Evolutionary conservation across 2,797 vertebrate species (phyloP), one percentile per base, ranked within the genome.

Genomic region (Coregonus suidteri): DNA sequence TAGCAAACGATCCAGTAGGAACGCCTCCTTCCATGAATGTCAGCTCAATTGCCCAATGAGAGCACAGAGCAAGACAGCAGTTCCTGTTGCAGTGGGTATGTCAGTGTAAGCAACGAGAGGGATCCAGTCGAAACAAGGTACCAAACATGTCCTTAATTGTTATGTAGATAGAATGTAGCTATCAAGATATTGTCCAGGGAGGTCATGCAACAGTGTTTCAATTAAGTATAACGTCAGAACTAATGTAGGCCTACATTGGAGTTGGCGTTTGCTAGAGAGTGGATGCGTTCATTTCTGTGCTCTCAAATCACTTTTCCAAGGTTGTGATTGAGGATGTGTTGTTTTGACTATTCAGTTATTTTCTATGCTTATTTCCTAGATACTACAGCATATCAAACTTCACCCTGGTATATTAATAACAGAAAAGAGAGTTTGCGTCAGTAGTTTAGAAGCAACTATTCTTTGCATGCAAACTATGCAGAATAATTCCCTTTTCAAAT

Each of bases 71-170:
- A 65, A 51, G 69, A 70, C 47, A 62, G 75, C 53, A 77, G 69
- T 77, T 77, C 76, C 76, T 77, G 76, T 71, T 18, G 16, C 59
- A 6, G 25, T 47, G 67, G 37, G 15, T 5, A 72, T 56, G 53
- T 76, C 13, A 52, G 51, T 25, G 0, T 14, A 30, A 41, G n/a
- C 52, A 9, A 54, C 15, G 56, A 66, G 37, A 65, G 76, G 31
- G 62, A 47, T 31, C 16, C 56, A 41, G 59, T 30, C 30, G 52
- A 15, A 4, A 51, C 15, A 70, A 77, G 76, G 69, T 77, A 77
- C 15, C 41, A 53, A 51, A 13, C 41, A 41, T 34, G 6, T 62
- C 14, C 31, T 18, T 67, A 15, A 71, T 51, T 64, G 15, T 62
- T 59, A 37, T 77, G 37, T 77, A 41, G 59, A 71, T 64, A 13